Evolutionary conservation across 2,113 vertebrate genomes (phyloP).

Genomic region (Pachycephala philippinensis): DNA sequence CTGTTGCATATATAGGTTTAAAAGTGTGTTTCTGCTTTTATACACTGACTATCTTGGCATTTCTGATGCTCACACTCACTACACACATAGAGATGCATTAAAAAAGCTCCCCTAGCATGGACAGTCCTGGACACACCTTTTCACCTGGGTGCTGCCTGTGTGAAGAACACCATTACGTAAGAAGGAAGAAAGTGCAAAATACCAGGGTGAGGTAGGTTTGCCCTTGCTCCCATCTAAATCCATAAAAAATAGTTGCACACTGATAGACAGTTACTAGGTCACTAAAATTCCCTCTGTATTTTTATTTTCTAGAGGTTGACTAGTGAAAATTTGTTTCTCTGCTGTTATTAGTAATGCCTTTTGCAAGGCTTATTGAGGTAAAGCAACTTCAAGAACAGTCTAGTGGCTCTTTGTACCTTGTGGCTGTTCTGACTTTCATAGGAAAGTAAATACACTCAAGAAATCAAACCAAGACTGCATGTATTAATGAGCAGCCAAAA

Average conservation of each 20-base stretch:
- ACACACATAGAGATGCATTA: neutral
- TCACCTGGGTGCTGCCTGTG: neutral
- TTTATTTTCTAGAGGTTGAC: neutral
- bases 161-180: neutral
- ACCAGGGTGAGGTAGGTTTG: neutral
- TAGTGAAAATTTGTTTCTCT: neutral
- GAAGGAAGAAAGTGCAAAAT: neutral
- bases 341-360: neutral
- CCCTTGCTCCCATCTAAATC: neutral
- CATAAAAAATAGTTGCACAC: neutral
- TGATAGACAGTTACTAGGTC: neutral
- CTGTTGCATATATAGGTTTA: neutral
- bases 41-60: neutral
- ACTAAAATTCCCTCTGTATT: neutral
- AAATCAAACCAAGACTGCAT: neutral
- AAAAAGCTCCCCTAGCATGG: neutral
- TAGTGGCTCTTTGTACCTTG: neutral
- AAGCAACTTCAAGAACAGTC: neutral
- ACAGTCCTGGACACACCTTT: neutral
- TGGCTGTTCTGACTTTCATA: neutral
- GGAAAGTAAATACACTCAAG: neutral
- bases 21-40: neutral
- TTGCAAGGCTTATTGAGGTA: neutral
- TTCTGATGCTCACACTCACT: neutral
- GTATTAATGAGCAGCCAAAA: neutral